Evolutionary conservation across 2,113 vertebrate genomes (phyloP).

Genomic region (Sarotherodon lohbergeri): DNA sequence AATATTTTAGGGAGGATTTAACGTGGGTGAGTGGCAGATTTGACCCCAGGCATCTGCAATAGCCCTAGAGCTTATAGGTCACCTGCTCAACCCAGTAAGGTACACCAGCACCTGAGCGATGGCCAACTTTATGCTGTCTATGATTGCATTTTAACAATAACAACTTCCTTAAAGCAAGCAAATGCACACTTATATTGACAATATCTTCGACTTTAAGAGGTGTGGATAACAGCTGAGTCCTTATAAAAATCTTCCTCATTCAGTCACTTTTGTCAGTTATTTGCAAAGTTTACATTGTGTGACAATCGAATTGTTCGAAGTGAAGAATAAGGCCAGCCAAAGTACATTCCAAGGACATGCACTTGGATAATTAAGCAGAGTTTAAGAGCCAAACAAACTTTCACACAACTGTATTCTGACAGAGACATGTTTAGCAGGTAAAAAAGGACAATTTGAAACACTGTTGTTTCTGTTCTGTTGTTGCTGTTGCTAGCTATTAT

Average conservation of each 20-base stretch:
- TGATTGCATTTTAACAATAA: neutral
- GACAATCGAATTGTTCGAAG: rapidly evolving
- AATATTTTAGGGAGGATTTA: neutral
- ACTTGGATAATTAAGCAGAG: neutral
- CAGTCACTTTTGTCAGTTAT: neutral
- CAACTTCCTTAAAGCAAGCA: rapidly evolving
- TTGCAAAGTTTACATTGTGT: neutral
- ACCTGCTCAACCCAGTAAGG: neutral
- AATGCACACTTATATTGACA: neutral
- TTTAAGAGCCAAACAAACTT: neutral
- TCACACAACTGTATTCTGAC: neutral
- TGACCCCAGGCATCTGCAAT: neutral
- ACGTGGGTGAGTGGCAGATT: neutral
- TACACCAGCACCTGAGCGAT: neutral
- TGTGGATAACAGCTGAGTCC: neutral
- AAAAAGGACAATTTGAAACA: neutral
- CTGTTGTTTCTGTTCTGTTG: neutral
- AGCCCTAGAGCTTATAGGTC: neutral
- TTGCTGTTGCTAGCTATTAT: neutral
- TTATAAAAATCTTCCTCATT: neutral
- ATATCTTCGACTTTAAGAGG: rapidly evolving
- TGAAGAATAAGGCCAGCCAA: neutral
- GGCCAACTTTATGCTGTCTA: neutral
- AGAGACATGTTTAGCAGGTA: neutral
- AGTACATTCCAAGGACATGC: neutral